Percentiles rank a stretch among this genome's conserved stretches.
Conservation (phyloP, 2,113 vertebrate genomes). For the Anolis carolinensis region DNA sequence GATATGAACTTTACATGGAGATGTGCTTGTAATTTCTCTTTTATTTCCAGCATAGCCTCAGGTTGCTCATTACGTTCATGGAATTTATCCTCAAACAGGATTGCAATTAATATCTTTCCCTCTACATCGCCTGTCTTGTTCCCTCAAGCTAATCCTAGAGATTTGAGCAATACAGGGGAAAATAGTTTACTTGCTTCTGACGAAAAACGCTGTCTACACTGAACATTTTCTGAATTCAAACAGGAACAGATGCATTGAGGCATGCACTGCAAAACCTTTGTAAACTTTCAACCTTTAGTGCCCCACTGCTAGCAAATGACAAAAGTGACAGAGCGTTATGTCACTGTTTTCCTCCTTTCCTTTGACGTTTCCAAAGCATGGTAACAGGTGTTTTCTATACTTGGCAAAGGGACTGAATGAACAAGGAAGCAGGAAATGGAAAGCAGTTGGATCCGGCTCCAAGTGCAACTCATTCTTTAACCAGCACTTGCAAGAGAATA, state of each 20-base stretch:
- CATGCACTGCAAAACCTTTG: slow-evolving; percentile 1
- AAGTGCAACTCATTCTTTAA: slow-evolving; percentile 30
- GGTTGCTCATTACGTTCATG: slow-evolving; percentile 71
- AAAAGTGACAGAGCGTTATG: background rate
- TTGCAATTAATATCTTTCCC: slow-evolving; percentile 72
- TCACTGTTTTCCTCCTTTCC: background rate
- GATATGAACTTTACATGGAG: slow-evolving; percentile 49
- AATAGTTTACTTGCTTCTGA: background rate
- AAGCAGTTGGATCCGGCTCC: slow-evolving; percentile 50
- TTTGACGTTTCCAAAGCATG: background rate
- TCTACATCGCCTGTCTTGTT: background rate
- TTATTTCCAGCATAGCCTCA: slow-evolving; percentile 70
- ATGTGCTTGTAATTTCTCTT: slow-evolving; percentile 53
- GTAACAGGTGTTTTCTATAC: slow-evolving; percentile 31
- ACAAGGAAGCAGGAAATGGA: slow-evolving; percentile 36
- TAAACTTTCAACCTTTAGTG: background rate
- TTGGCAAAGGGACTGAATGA: slow-evolving; percentile 8
- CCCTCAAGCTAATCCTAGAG: slow-evolving; percentile 56
- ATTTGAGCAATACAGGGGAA: slow-evolving; percentile 44
- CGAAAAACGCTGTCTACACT: background rate
- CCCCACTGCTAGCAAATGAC: background rate
- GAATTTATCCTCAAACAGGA: slow-evolving; percentile 65
- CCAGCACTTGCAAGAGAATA: slow-evolving; percentile 33
- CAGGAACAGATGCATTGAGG: background rate
- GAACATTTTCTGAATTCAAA: background rate